Evolutionary conservation across 2,113 vertebrate species (phyloP).

Genomic region (Antechinus flavipes): DNA sequence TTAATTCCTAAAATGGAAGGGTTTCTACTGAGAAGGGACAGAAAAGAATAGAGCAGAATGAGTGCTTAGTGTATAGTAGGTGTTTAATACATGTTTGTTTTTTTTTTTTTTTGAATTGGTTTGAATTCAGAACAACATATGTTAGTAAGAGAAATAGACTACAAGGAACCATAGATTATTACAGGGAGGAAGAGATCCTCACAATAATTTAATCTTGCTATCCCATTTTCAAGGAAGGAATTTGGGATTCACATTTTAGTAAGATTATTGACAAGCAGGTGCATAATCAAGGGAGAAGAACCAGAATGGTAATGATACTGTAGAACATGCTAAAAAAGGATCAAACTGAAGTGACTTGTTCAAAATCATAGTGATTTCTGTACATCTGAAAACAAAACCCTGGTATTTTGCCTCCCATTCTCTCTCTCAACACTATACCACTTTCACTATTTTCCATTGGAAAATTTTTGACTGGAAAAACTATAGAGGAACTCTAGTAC

Average conservation of each 20-base stretch:
- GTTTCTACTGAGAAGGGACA: conserved; percentile 35
- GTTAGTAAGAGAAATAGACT: conserved; percentile 39
- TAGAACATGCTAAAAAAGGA: no score
- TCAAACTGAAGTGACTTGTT: not conserved
- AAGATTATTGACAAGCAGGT: no score
- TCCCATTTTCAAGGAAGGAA: not conserved
- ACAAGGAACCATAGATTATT: not conserved
- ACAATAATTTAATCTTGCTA: not conserved
- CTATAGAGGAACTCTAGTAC: not conserved
- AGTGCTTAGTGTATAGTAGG: not conserved
- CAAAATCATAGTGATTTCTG: not conserved
- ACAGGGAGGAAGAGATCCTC: not conserved
- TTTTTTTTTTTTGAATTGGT: not conserved
- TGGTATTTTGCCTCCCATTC: not conserved
- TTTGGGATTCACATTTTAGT: not conserved
- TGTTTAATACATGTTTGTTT: not conserved
- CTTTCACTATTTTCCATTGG: not conserved
- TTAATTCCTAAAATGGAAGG: conserved; percentile 61
- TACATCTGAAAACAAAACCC: not conserved
- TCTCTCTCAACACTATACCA: not conserved
- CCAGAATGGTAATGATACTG: no score
- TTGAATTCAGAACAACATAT: not conserved
- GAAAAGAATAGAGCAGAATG: not conserved
- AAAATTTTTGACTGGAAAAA: not conserved
- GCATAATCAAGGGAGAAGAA: no score